Base-by-base conservation (phyloP, 2,113 vertebrate species). In the Dasyornis broadbenti region DNA sequence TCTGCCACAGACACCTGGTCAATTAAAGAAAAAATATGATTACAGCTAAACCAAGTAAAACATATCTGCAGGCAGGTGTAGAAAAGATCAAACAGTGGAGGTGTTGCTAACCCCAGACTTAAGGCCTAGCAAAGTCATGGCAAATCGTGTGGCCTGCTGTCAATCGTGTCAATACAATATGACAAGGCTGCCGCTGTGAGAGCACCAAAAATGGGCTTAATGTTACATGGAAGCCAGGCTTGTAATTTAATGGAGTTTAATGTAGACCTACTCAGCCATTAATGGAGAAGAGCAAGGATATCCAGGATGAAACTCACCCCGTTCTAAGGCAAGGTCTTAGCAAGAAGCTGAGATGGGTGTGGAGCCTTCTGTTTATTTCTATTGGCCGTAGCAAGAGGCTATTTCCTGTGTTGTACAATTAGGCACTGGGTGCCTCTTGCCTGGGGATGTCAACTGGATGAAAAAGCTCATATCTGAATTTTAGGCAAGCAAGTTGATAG, bases 211-310 rank as follows among this genome's bases (percentile, higher is more conserved):
- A 15, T 49, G 9, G 4, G 26, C 15, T 70, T 56, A 44, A 10
- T 47, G 13, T 3, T 47, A 3, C 2, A 2, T 30, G 1, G 3
- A 65, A 81, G 6, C 2, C n/a, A 71, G 19, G 8, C 8, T 40
- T 50, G 15, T 9, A 19, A 42, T 59, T 86, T 80, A 24, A 50
- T n/a, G 11, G 5, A 14, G 8, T 11, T 59, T n/a, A n/a, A 1
- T 17, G 5, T 17, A 79, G 27, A 26, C 10, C 31, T 77, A 33
- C 8, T 39, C 21, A 49, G 6, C 5, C 28, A 4, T 37, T 64
- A 52, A n/a, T 47, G 13, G 14, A 49, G 9, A 50, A 7, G 7
- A 50, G 10, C 19, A n/a, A 10, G 11, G 18, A 31, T 20, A 17
- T 15, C 10, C 24, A 49, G 15, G 6, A 35, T 12, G 7, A 18